Evolutionary conservation across 2,113 vertebrate species (phyloP), one percentile per base, ranked within the genome.

Genomic region (Mugil cephalus): DNA sequence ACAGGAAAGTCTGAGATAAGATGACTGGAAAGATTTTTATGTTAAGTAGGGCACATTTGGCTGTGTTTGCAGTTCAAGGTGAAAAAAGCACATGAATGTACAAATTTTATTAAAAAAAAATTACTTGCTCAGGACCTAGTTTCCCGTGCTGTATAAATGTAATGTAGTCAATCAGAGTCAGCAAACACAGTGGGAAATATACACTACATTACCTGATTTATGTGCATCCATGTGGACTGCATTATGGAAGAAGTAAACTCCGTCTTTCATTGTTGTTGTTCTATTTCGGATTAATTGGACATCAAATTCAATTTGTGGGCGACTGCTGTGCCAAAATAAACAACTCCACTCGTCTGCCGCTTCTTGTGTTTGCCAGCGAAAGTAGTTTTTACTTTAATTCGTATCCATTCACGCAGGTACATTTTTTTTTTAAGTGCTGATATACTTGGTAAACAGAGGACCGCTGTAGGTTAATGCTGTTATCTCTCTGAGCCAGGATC

Each of bases 401-500:
- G 68, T 58, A 66, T 78, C 30, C 67, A 47, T 66, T 38, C 18
- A 38, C 61, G 54, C 58, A 69, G 46, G 30, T 63, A 12, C 36
- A 39, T 64, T 56, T 80, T 64, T 56, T 80, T 66, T 66, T 66
- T 66, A 51, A 39, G 24, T 47, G 43, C 50, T 24, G 45, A 67
- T 66, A 69, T 54, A 58, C 45, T 65, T 30, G 4, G 66, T 73
- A 71, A 84, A 79, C 63, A 67, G 48, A 77, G 71, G 60, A 50
- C 48, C 58, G 74, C 46, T 71, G 66, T 51, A 21, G 65, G 53
- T 38, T 81, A 64, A 79, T 42, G 62, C 47, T 18, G 54, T 88
- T 92, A 89, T 90, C 87, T 75, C 48, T 40, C 6, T 45, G 59
- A 75, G 85, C 62, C 84, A 87, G 84, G 53, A 77, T 72, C 55